Conservation (phyloP, 37 sponge, comb jelly and placozoan genomes). For the Bolinopsis microptera region DNA sequence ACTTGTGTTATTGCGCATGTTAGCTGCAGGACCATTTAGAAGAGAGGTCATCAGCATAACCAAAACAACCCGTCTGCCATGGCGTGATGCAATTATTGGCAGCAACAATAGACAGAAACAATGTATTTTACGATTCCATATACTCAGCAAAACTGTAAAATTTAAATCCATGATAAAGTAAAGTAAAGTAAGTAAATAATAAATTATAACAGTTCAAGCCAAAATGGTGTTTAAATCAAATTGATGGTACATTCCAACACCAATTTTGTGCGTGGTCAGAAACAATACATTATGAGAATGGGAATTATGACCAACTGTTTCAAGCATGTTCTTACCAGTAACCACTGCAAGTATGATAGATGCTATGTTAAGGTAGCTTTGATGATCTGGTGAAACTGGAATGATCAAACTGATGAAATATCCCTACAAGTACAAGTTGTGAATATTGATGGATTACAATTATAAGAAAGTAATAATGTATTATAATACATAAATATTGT, state of each 20-base stretch:
- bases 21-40: neutral
- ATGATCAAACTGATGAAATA: neutral
- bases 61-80: constrained; percentile 7
- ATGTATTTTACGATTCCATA: neutral
- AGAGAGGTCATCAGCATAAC: constrained; percentile 1
- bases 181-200: too few species aligned
- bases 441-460: neutral
- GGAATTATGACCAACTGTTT: too few species aligned
- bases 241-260: too few species aligned
- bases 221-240: too few species aligned
- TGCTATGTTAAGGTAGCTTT: neutral
- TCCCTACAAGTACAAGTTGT: neutral
- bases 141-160: constrained; percentile 34
- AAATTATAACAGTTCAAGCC: too few species aligned
- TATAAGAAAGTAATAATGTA: too few species aligned
- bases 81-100: constrained; percentile 1
- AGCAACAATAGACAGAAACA: constrained; percentile 28
- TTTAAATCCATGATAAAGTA: too few species aligned
- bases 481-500: too few species aligned
- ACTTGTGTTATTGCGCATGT: constrained; percentile 38
- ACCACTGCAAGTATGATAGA: neutral
- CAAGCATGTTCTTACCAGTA: neutral
- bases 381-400: neutral
- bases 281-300: too few species aligned
- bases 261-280: too few species aligned